Evolutionary conservation across 2,797 vertebrate species (phyloP).

Genomic region (Euthynnus affinis): DNA sequence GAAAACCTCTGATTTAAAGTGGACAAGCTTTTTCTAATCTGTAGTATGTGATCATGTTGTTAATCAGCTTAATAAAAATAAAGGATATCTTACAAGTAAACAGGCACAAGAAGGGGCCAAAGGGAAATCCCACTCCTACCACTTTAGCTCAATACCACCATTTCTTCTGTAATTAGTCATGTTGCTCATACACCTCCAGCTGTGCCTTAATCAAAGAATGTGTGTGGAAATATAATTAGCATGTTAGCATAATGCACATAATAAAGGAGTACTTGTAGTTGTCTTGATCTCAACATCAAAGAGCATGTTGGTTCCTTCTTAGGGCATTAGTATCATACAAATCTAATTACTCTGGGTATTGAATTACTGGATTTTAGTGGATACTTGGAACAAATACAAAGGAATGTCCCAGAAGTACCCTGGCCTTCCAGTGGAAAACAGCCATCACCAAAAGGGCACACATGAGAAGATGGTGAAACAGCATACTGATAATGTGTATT

Average conservation of each 20-base stretch:
- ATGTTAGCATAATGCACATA: constrained; percentile 79
- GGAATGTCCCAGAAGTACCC: constrained; percentile 41
- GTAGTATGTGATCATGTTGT: constrained; percentile 15
- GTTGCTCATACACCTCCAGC: constrained; percentile 77
- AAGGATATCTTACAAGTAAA: constrained; percentile 53
- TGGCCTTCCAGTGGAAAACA: constrained; percentile 40
- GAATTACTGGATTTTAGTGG: constrained; percentile 76
- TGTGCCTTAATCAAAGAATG: constrained; percentile 81
- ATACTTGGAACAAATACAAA: constrained; percentile 77
- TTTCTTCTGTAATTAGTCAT: constrained; percentile 78
- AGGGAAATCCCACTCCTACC: constrained; percentile 57
- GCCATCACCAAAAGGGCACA: constrained; percentile 37
- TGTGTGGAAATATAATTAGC: constrained; percentile 83
- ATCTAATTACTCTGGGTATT: constrained; percentile 78
- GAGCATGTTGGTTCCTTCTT: constrained; percentile 72
- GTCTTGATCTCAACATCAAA: constrained; percentile 84
- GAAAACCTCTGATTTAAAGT: constrained; percentile 11
- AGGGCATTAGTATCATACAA: constrained; percentile 76
- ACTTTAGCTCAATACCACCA: constrained; percentile 57
- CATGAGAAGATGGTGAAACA: constrained; percentile 38
- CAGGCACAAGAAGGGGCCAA: constrained; percentile 50
- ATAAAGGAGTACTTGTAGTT: constrained; percentile 77
- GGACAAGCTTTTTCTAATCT: constrained; percentile 6
- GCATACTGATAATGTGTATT: constrained; percentile 45
- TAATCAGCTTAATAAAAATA: constrained; percentile 29